Conservation (phyloP, 2,113 vertebrate species). For the Camelus dromedarius region DNA sequence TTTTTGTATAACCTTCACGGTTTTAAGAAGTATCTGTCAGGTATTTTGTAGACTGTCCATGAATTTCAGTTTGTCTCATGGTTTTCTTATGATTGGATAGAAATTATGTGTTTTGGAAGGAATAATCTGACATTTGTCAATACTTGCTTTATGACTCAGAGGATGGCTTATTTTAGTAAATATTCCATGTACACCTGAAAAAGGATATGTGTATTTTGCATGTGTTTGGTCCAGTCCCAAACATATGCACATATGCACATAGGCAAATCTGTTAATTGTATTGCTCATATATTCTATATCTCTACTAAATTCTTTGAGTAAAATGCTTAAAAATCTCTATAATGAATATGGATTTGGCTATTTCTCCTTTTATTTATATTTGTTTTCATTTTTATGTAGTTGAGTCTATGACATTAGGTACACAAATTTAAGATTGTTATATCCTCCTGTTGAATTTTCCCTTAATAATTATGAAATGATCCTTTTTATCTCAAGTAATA, state of each 20-base stretch:
- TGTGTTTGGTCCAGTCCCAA: background rate
- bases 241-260: background rate
- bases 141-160: background rate
- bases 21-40: background rate
- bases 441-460: background rate
- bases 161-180: conserved; percentile 6
- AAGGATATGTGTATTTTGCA: background rate
- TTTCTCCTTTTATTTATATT: conserved; percentile 25
- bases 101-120: background rate
- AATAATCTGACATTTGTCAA: conserved; percentile 23
- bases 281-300: conserved; percentile 1
- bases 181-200: background rate
- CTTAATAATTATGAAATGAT: conserved; percentile 21
- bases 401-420: background rate
- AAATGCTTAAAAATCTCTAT: background rate
- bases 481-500: background rate
- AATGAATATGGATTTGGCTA: background rate
- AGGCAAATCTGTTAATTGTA: background rate
- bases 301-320: background rate
- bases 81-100: background rate
- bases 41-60: background rate
- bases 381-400: background rate
- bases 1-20: background rate
- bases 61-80: background rate
- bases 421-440: background rate